Percentiles rank a stretch among this genome's conserved stretches.
These are phyloP conservation scores for Mus musculus DNA, from an alignment of 2,113 vertebrate species.

Conservation along the genomic window DNA sequence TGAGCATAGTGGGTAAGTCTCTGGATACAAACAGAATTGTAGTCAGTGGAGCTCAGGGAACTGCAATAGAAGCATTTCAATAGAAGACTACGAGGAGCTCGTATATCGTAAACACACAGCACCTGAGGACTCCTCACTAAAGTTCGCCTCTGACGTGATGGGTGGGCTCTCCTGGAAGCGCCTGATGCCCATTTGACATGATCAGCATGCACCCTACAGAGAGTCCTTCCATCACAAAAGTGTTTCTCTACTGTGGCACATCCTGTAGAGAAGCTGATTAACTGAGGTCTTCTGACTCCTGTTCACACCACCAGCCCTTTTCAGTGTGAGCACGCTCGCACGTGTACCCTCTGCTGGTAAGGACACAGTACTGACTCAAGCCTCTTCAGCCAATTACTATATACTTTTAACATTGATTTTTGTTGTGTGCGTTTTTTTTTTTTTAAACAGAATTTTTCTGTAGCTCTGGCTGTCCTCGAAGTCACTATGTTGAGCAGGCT, in stretches of 20 bases:
- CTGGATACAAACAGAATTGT: background rate
- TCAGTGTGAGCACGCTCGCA: rapidly evolving
- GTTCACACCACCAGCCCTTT: background rate
- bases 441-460: background rate
- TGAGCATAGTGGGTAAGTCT: background rate
- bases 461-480: background rate
- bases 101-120: background rate
- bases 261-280: background rate
- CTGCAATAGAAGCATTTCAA: background rate
- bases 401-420: background rate
- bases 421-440: background rate
- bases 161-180: background rate
- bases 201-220: background rate
- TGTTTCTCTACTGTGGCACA: background rate
- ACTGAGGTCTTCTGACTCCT: background rate
- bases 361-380: background rate
- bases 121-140: background rate
- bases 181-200: background rate
- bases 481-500: background rate
- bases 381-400: background rate
- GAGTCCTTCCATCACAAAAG: no score
- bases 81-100: background rate
- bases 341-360: background rate
- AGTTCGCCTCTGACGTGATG: background rate
- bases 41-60: background rate